phyloP scores from a whole-genome alignment of 2,113 vertebrate species.

The Dermatemys mawii region DNA sequence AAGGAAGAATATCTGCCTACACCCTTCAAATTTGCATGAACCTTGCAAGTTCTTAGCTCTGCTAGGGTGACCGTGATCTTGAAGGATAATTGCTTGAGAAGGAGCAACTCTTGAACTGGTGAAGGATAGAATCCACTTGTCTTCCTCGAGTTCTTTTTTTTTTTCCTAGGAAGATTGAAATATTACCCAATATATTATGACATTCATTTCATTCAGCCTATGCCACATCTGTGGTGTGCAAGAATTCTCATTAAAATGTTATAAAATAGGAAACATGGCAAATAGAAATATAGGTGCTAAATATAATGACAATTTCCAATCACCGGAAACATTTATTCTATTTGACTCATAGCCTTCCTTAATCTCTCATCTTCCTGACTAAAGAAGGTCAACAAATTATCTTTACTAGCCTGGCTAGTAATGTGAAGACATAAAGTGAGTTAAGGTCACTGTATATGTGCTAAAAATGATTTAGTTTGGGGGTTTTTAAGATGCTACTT shows the following conservation, averaged over 20 bases:
- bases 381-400: neutral
- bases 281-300: neutral
- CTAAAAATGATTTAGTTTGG: neutral
- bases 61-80: too few relatives aligned
- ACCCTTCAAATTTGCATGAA: neutral
- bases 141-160: neutral
- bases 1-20: neutral
- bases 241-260: neutral
- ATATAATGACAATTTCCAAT: neutral
- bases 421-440: neutral
- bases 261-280: neutral
- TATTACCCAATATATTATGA: neutral
- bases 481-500: neutral
- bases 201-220: neutral
- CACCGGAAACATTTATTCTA: neutral
- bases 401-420: neutral
- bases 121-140: neutral
- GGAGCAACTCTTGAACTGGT: neutral
- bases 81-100: neutral
- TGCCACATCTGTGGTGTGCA: neutral
- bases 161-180: neutral
- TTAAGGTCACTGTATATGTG: neutral
- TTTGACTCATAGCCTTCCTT: neutral
- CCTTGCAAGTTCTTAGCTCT: neutral
- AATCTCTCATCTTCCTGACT: neutral